Percentiles rank a stretch among this genome's conserved stretches.
Evolutionary conservation across 2,888 invertebrate genomes (phyloP).

Genomic region (Prosopocoilus inquinatus): DNA sequence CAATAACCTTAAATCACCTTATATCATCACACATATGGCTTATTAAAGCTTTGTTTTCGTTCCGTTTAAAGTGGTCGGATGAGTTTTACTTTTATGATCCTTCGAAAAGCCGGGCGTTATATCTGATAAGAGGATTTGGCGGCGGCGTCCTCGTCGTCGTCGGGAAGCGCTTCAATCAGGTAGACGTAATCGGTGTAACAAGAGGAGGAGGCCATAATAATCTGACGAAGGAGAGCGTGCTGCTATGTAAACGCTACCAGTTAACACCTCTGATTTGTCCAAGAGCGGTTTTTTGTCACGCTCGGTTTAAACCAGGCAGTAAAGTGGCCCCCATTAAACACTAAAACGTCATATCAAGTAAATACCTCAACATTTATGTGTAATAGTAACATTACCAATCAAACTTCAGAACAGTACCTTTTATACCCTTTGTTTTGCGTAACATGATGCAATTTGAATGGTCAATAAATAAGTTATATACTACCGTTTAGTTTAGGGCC

Average conservation of each 20-base stretch:
- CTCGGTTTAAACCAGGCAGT: slow-evolving; percentile 1
- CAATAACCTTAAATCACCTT: slow-evolving; percentile 5
- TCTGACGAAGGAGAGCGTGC: slow-evolving; percentile 4
- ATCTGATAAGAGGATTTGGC: slow-evolving; percentile 20
- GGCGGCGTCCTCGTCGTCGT: not conserved
- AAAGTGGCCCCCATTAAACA: not conserved
- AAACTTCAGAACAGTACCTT: too few species aligned
- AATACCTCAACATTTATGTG: too few species aligned
- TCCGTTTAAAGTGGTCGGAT: slow-evolving; percentile 2
- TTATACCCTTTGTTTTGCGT: too few species aligned
- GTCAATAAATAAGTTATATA: too few species aligned
- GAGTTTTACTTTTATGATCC: slow-evolving; percentile 9
- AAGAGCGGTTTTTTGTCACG: not conserved
- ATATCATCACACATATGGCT: slow-evolving; percentile 5
- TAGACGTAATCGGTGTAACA: slow-evolving; percentile 4
- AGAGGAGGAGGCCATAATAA: not conserved
- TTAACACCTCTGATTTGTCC: slow-evolving; percentile 4
- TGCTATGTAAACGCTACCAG: slow-evolving; percentile 7
- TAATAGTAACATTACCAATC: too few species aligned
- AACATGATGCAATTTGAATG: too few species aligned
- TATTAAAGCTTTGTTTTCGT: slow-evolving; percentile 2
- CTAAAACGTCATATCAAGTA: slow-evolving; percentile 2
- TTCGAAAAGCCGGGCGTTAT: slow-evolving; percentile 18
- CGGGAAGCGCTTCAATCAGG: slow-evolving; percentile 4
- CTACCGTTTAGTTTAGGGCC: too few species aligned